phyloP scores from a whole-genome alignment of 2,888 invertebrate species.

The Nephrotoma appendiculata region DNA sequence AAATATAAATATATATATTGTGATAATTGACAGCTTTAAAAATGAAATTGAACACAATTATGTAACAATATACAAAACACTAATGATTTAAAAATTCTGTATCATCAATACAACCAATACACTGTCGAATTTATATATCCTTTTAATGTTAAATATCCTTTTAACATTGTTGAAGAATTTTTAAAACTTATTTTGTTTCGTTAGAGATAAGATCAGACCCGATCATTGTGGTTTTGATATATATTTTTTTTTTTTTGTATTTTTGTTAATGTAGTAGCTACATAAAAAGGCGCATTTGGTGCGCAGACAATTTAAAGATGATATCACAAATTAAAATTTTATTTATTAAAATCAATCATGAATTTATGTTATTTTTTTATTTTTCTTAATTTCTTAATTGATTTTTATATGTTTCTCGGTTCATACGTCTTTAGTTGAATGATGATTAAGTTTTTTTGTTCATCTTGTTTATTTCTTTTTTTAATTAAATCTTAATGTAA shows the following conservation, averaged over 20 bases:
- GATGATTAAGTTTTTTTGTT: neutral
- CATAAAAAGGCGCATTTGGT: neutral
- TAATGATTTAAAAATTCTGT: neutral
- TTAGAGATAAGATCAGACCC: neutral
- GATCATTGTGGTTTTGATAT: neutral
- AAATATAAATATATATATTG: neutral
- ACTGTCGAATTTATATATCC: neutral
- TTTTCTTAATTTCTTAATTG: neutral
- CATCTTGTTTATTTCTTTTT: neutral
- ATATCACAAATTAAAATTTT: neutral
- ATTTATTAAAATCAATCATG: neutral
- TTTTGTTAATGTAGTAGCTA: neutral
- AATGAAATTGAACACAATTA: neutral
- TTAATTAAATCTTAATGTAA: neutral
- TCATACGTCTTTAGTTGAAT: neutral
- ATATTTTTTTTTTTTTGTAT: neutral
- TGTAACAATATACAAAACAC: neutral
- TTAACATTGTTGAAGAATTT: neutral
- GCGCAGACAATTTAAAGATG: neutral
- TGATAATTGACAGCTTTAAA: neutral
- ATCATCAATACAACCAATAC: neutral
- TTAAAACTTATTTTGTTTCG: neutral
- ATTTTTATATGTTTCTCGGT: neutral
- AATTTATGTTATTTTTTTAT: neutral
- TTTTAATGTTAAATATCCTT: neutral